A percentile compares a stretch with the other conserved stretches of the same genome.
These are phyloP conservation scores for Diabrotica virgifera DNA, from an alignment of 1,140 invertebrate genomes.

Conservation along the genomic window DNA sequence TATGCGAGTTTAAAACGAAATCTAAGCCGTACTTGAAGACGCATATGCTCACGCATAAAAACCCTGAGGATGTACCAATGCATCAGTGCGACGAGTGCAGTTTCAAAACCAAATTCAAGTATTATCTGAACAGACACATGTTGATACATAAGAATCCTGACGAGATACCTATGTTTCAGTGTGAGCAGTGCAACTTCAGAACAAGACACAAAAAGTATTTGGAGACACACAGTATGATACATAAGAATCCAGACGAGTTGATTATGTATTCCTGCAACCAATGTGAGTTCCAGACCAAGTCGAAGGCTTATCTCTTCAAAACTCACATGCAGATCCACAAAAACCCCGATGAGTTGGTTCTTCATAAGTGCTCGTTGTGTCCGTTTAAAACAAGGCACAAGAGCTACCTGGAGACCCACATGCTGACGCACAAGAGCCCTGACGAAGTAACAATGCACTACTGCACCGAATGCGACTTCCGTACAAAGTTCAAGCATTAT, in stretches of 20 bases:
- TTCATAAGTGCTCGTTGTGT: conserved; percentile 20
- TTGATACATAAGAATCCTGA: conserved; percentile 21
- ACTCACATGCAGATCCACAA: conserved; percentile 23
- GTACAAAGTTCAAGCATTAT: conserved; percentile 3
- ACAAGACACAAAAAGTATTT: conserved; percentile 23
- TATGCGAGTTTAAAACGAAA: conserved; percentile 20
- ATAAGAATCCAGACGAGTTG: conserved; percentile 19
- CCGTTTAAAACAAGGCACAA: conserved; percentile 23
- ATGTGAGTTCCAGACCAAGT: conserved; percentile 24
- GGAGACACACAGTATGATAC: conserved; percentile 20
- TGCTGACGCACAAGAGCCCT: conserved; percentile 14
- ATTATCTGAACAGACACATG: conserved; percentile 13
- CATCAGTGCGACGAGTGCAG: neutral
- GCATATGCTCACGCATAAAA: conserved; percentile 17
- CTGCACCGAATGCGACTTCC: neutral
- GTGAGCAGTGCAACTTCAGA: conserved; percentile 19
- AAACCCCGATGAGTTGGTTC: conserved; percentile 12
- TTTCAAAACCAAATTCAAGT: conserved; percentile 3
- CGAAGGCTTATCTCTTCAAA: conserved; percentile 22
- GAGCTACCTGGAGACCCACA: conserved; percentile 18
- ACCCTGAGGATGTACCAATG: conserved; percentile 48
- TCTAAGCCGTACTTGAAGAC: conserved; percentile 24
- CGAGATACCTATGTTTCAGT: conserved; percentile 19
- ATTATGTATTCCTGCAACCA: conserved; percentile 19
- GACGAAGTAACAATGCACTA: conserved; percentile 12